Base-by-base conservation (phyloP, 1,140 invertebrate species). In the Meteorus sp. region DNA sequence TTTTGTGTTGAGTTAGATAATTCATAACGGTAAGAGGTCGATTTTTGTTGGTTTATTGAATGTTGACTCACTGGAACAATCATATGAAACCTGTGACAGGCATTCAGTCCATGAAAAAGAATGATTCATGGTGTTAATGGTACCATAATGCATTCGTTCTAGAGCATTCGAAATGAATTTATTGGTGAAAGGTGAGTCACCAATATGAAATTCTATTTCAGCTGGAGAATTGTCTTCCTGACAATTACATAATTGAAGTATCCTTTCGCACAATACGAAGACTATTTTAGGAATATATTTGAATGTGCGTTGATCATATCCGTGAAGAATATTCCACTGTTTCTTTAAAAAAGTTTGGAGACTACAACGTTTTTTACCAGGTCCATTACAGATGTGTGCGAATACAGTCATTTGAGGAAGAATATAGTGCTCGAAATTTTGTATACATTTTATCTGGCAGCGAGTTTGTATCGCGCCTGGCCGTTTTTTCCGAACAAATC, bases 271-370 rank as follows among this genome's bases (percentile, higher is more conserved):
- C 44, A 91, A 81, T 27, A 84, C 81, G 72, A 90, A 90, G 11
- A 93, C 72, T 50, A 92, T 84, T 90, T 93, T 93, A 54, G 91
- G 92, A 58, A 94, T 83, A 71, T 88, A 82, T 73, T 87, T 88
- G 39, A 93, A 86, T 15, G 85, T 85, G 61, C 92, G 82, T 52
- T 89, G 88, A 67, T 94, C 91, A 58, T 87, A 85, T 3, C 93
- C 93, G 71, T 95, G 92, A 1, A 94, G 76, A 20, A 89, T 79
- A 1, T 86, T 84, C 63, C 84, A 81, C 70, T 94, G 93, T 65
- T 89, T 81, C 53, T 84, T 84, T n/a, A 94, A 72, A 75, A 87
- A 90, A 62, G 89, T 85, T 8, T 83, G 78, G 6, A 95, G 87
- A 84, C 41, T 83, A 76, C 22, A 93, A 67, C 11, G 85, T 86